These are phyloP conservation scores for Drosophila neonasuta DNA, from an alignment of 2,888 invertebrate species.

Conservation along the genomic window DNA sequence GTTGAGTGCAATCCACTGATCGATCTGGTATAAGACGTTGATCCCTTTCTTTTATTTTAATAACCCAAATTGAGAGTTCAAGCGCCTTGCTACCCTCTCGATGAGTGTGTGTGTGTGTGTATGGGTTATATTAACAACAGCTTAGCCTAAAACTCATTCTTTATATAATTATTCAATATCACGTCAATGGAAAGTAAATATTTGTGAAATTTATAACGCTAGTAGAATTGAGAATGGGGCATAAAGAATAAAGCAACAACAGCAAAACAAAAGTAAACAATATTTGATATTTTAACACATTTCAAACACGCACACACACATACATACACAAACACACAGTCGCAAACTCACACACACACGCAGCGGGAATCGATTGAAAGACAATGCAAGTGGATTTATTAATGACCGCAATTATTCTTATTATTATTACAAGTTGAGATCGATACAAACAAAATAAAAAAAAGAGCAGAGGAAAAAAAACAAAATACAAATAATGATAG, in stretches of 20 bases:
- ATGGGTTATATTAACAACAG: constrained; percentile 9
- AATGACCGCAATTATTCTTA: constrained; percentile 76
- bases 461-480: constrained; percentile 16
- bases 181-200: constrained; percentile 72
- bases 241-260: constrained; percentile 39
- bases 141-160: constrained; percentile 51
- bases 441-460: constrained; percentile 17
- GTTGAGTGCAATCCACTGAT: not conserved
- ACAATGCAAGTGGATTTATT: constrained; percentile 74
- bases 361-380: constrained; percentile 43
- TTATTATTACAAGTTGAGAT: constrained; percentile 68
- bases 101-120: not conserved
- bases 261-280: constrained; percentile 62
- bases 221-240: constrained; percentile 35
- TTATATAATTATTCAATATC: constrained; percentile 74
- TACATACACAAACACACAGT: constrained; percentile 7
- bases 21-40: not conserved
- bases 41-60: not conserved
- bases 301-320: constrained; percentile 50
- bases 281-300: constrained; percentile 76
- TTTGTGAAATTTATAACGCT: constrained; percentile 60
- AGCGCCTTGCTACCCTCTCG: not conserved
- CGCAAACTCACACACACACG: constrained; percentile 3
- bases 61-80: not conserved
- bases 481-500: constrained; percentile 38